Evolutionary conservation across 37 sponge, comb jelly and placozoan species (phyloP).

Genomic region (Aphrocallistes beatrix): DNA sequence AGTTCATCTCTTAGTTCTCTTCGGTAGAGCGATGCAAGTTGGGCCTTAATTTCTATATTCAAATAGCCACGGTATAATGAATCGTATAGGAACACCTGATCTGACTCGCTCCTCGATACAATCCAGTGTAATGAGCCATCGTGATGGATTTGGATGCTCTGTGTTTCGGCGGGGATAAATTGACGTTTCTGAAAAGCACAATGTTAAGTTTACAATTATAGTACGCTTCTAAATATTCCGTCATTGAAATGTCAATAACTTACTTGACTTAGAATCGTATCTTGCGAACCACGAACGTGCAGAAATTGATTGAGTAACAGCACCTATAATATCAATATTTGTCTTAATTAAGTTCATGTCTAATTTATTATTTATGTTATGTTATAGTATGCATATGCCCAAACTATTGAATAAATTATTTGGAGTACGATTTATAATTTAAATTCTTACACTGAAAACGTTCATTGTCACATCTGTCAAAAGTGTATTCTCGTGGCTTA

Average conservation of each 20-base stretch:
- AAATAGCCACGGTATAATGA: not conserved
- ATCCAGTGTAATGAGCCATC: not conserved
- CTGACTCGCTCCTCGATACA: not conserved
- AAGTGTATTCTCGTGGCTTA: not conserved
- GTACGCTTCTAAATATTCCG: too few species aligned
- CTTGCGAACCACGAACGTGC: not conserved
- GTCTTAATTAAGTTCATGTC: too few species aligned
- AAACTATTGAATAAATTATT: too few species aligned
- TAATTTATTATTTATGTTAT: not conserved
- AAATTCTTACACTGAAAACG: not conserved
- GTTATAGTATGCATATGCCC: too few species aligned
- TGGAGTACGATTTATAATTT: not conserved
- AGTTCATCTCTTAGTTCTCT: not conserved
- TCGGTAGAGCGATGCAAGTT: not conserved
- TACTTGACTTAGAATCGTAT: slow-evolving; percentile 6
- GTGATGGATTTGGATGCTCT: slow-evolving; percentile 8
- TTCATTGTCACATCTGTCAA: not conserved
- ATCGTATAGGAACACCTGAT: not conserved
- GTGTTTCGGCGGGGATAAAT: not conserved
- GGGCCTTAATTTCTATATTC: not conserved
- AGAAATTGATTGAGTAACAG: not conserved
- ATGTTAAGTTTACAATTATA: not conserved
- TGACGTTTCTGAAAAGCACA: not conserved
- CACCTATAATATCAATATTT: not conserved
- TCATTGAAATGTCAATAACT: not conserved